Evolutionary conservation across 2,797 vertebrate species (phyloP), one percentile per base, ranked within the genome.

Genomic region (Argyrosomus regius): DNA sequence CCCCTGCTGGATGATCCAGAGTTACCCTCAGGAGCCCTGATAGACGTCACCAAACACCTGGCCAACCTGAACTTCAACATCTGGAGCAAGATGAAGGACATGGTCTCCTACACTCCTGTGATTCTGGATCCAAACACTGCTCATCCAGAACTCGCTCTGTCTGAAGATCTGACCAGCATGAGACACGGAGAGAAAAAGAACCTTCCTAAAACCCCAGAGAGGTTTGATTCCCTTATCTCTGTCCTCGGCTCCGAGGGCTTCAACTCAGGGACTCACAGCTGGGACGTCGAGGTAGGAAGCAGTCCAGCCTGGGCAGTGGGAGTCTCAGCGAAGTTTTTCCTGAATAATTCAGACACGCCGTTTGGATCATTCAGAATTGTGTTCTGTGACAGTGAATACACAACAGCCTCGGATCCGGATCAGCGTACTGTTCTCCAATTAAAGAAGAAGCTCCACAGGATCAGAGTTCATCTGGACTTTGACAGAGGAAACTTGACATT

Each of bases 381-480:
- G 18, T n/a, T 59, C 20, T 59, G 35, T n/a, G 35, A 59, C 5
- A 18, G 22, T 13, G 18, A 59, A 5, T 39, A 13, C 31, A 39
- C 57, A 3, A 35, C 31, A 5, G 43, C 17, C n/a, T 63, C 50
- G 0, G 0, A 1, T 45, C 8, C 26, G 18, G 10, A 3, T 17
- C 10, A 0, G 3, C 1, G 10, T 31, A 11, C 45, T 13, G 26
- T 52, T n/a, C 75, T 85, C 8, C 1, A 35, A 7, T 5, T 67
- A 5, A 43, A 59, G 48, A 67, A 62, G 56, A 86, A 56, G 6
- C 39, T 68, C 7, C 26, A 22, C 5, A 68, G 10, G 24, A 60
- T 83, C 75, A 59, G 64, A 57, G 28, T 85, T 4, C 7, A 39
- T 2, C 68, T 79, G 41, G 67, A 83, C 50, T 83, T 17, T 17